Base-by-base conservation (phyloP, 2,888 invertebrate genomes). In the Athalia circularis region DNA sequence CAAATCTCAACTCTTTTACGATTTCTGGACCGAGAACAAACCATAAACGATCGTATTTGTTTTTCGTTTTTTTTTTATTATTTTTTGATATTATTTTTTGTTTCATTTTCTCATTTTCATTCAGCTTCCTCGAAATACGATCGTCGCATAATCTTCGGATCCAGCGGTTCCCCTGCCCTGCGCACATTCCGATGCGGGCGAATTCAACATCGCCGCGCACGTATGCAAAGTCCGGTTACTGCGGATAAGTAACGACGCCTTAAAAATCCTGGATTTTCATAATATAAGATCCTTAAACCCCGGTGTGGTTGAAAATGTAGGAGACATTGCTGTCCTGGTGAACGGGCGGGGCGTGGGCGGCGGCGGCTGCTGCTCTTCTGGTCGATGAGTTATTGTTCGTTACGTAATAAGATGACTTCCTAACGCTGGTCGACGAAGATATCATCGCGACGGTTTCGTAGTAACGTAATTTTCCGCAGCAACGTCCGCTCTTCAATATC, bases 371-470 rank as follows among this genome's bases (percentile, higher is more conserved):
- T 29, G 87, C 86, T 59, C 91, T 90, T 78, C 91, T 92, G 65
- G 92, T 92, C 43, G 92, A 92, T 45, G 92, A 92, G 89, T 92
- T 92, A 90, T 93, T 93, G 87, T 93, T 92, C 87, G 95, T 95
- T 85, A 96, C 95, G 90, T 96, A 96, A 88, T 96, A 96, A 83
- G 96, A 96, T 13, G 96, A 96, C 87, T 96, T 96, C 83, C 96
- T 92, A 88, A 96, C 96, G 84, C 96, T 95, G 0, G 96, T 96
- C 70, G 96, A 96, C 3, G 96, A 96, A 0, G 96, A 96, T 91
- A 96, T 96, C 89, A 96, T 93, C 13, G 96, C 95, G 43, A 96
- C 96, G 9, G 96, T 96, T 89, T 96, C 96, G 89, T 97, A 97
- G 90, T 96, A 96, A 80, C 96, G 93, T 80, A 97, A 92, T 79